A percentile compares a stretch with the other conserved stretches of the same genome.
Conservation (phyloP, 2,113 vertebrate species). For the Toxotes jaculatrix region DNA sequence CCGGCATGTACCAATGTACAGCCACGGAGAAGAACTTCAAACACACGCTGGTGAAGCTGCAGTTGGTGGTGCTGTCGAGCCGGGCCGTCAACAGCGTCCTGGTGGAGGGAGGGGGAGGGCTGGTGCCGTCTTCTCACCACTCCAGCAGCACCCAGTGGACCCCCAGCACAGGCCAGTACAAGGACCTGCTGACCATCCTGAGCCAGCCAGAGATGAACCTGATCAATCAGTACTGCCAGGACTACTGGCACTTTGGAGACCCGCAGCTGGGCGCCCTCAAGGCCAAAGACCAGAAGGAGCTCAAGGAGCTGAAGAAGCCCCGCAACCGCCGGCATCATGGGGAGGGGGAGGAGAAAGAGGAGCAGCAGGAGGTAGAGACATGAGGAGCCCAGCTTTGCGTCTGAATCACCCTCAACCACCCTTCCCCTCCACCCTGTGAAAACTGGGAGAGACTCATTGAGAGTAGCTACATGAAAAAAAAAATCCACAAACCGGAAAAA, state of each 20-base stretch:
- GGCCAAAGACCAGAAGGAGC: conserved; percentile 89
- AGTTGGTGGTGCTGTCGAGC: conserved; percentile 90
- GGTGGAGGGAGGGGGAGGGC: conserved; percentile 83
- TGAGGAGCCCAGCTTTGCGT: conserved; percentile 82
- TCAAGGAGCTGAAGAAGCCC: conserved; percentile 96
- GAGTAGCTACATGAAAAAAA: conserved; percentile 64
- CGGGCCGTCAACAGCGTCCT: conserved; percentile 91
- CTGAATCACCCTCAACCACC: conserved; percentile 44
- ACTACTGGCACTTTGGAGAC: conserved; percentile 94
- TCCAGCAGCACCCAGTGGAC: conserved; percentile 83
- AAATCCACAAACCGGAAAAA: conserved; percentile 59
- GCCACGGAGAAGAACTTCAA: conserved; percentile 99
- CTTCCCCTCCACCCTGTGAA: conserved; percentile 29
- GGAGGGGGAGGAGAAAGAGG: conserved; percentile 75
- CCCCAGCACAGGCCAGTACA: conserved; percentile 87
- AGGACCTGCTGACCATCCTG: conserved; percentile 96
- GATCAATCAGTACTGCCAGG: conserved; percentile 99
- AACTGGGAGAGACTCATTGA: conserved; percentile 78
- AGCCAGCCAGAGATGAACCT: conserved; percentile 96
- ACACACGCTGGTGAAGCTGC: conserved; percentile 92
- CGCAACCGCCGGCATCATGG: conserved; percentile 95
- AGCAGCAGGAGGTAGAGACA: conserved; percentile 86
- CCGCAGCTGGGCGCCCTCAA: conserved; percentile 86
- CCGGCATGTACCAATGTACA: conserved; percentile 94
- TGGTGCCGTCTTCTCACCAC: conserved; percentile 67